Evolutionary conservation across 2,113 vertebrate genomes (phyloP).

Genomic region (Furnarius figulus): DNA sequence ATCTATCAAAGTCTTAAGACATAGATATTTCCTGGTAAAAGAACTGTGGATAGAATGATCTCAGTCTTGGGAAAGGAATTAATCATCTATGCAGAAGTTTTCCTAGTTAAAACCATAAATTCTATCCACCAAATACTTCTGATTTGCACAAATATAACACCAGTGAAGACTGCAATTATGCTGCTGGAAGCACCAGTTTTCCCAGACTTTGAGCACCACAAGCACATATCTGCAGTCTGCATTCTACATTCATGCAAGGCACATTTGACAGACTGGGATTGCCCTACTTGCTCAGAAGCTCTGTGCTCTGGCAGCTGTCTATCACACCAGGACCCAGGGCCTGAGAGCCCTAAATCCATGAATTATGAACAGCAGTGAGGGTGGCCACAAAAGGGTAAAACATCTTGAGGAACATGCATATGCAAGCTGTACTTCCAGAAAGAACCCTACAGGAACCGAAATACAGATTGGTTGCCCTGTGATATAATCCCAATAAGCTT

Average conservation of each 20-base stretch:
- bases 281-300: not conserved
- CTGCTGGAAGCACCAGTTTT: not conserved
- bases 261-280: not conserved
- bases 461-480: not conserved
- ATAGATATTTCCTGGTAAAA: not conserved
- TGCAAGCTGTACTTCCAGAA: not conserved
- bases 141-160: not conserved
- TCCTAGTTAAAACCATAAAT: not conserved
- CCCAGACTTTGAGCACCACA: not conserved
- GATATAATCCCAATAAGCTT: not conserved
- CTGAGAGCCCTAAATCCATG: not conserved
- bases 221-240: fast-evolving
- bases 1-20: not conserved
- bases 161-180: not conserved
- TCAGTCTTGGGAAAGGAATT: not conserved
- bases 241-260: fast-evolving
- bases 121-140: not conserved
- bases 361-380: not conserved
- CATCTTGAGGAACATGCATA: not conserved
- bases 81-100: not conserved
- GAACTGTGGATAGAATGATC: not conserved
- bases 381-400: not conserved
- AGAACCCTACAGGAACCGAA: not conserved
- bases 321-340: not conserved
- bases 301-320: not conserved